Conservation (phyloP, 2,113 vertebrate genomes). For the Entelurus aequoreus region DNA sequence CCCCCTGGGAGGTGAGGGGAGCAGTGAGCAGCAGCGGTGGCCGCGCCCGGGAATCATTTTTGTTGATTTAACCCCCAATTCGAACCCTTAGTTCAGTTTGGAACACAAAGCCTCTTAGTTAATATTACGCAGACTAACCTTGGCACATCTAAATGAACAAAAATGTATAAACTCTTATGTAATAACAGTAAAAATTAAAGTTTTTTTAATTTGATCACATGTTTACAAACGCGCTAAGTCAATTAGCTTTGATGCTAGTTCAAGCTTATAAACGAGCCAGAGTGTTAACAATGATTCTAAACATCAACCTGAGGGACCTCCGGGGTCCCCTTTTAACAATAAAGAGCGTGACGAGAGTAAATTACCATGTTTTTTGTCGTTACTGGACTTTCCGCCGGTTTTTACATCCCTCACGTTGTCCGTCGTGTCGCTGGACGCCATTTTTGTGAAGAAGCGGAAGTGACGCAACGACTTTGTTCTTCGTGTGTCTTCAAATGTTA, state of each 20-base stretch:
- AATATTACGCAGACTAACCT: too few species aligned
- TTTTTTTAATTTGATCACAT: too few species aligned
- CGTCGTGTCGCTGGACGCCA: constrained; percentile 54
- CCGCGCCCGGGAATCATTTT: too few species aligned
- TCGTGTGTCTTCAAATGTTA: background rate
- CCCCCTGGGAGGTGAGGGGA: too few species aligned
- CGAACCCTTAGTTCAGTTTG: too few species aligned
- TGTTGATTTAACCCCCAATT: too few species aligned
- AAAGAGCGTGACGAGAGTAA: background rate
- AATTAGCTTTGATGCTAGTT: background rate
- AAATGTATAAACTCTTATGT: too few species aligned
- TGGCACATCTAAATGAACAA: too few species aligned
- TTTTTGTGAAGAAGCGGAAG: constrained; percentile 37
- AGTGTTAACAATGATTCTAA: accelerated
- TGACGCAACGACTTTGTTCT: constrained; percentile 13
- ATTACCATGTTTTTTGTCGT: constrained; percentile 43
- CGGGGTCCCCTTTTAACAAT: background rate
- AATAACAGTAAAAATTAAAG: too few species aligned
- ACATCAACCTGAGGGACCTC: accelerated
- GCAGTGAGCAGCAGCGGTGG: too few species aligned
- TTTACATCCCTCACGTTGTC: constrained; percentile 50
- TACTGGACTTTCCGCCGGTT: constrained; percentile 45
- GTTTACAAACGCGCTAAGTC: constrained; percentile 1
- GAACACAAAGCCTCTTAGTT: too few species aligned
- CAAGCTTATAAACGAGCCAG: background rate